Evolutionary conservation across 2,888 invertebrate genomes (phyloP), one percentile per base, ranked within the genome.

Genomic region (Thecophora atra): DNA sequence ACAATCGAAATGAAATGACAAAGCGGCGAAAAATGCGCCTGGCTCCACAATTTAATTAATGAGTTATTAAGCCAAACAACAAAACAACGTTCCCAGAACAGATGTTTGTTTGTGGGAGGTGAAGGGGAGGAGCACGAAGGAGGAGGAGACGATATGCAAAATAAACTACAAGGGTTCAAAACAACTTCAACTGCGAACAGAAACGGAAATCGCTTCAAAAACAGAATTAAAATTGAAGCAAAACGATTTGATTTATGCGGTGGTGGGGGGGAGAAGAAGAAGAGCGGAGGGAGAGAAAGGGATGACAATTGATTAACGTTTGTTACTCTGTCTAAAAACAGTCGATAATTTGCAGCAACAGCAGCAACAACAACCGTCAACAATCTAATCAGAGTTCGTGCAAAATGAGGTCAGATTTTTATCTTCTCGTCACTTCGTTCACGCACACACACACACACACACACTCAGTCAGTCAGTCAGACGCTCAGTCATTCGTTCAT

Each of bases 351-450:
- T n/a, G 74, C 77, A 76, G 74, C 75, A 75, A 72, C 72, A 37
- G 30, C 78, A 76, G 52, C 62, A 42, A 3, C 71, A 51, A 15
- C 60, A 74, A 44, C 67, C 75, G 67, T 52, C 67, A 70, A 56
- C 67, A 15, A 68, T 64, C 69, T 58, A 69, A 56, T 65, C 67
- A 63, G 54, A 47, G 67, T 68, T 68, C 44, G 47, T 17, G 17
- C 26, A 60, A 71, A 65, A 65, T 66, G 58, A 58, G 69, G 69
- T 69, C 69, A 69, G 69, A 69, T 69, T 69, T 69, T 37, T 67
- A 69, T 69, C 69, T 69, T 54, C 58, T 69, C 69, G 62, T 69
- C 62, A 60, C 30, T 69, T 60, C 62, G 51, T 47, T 60, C 28
- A 67, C 11, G 60, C 70, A 30, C 30, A 24, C 63, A 52, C 26